A percentile compares a stretch with the other conserved stretches of the same genome.
Evolutionary conservation across 2,888 invertebrate genomes (phyloP).

Genomic region (Neelides folsomi): DNA sequence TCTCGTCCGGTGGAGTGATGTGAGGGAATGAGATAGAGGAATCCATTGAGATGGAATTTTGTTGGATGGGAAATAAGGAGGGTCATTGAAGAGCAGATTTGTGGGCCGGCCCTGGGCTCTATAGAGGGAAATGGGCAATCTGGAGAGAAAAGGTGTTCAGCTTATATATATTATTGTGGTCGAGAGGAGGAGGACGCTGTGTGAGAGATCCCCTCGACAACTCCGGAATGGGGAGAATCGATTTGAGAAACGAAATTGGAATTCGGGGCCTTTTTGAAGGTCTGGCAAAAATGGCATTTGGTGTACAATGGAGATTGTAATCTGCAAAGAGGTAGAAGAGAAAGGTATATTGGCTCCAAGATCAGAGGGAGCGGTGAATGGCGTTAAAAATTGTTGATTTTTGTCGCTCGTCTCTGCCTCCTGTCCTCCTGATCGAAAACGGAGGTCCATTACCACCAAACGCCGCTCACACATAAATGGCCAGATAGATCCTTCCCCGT

Average conservation of each 20-base stretch:
- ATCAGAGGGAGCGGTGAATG: constrained; percentile 28
- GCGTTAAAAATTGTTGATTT: constrained; percentile 34
- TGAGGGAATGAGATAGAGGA: too few relatives aligned
- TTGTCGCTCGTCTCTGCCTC: constrained; percentile 24
- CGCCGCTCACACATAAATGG: constrained; percentile 7
- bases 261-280: constrained; percentile 26
- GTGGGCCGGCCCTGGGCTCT: constrained; percentile 15
- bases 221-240: constrained; percentile 26
- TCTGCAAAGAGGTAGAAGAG: constrained; percentile 29
- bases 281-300: constrained; percentile 33
- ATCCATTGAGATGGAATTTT: too few relatives aligned
- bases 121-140: constrained; percentile 19
- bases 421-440: constrained; percentile 33
- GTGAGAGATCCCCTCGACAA: constrained; percentile 8
- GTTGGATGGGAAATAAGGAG: constrained; percentile 1
- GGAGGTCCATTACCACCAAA: constrained; percentile 34
- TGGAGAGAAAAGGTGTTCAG: background rate
- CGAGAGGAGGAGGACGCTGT: constrained; percentile 6
- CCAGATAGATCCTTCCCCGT: background rate
- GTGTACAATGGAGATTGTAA: constrained; percentile 34
- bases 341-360: constrained; percentile 28
- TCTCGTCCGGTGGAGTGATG: too few relatives aligned
- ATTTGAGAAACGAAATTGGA: constrained; percentile 32
- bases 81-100: constrained; percentile 27
- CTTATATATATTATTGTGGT: background rate